A percentile compares a stretch with the other conserved stretches of the same genome.
Evolutionary conservation across 2,113 vertebrate species (phyloP).

Genomic region (Monopterus albus): DNA sequence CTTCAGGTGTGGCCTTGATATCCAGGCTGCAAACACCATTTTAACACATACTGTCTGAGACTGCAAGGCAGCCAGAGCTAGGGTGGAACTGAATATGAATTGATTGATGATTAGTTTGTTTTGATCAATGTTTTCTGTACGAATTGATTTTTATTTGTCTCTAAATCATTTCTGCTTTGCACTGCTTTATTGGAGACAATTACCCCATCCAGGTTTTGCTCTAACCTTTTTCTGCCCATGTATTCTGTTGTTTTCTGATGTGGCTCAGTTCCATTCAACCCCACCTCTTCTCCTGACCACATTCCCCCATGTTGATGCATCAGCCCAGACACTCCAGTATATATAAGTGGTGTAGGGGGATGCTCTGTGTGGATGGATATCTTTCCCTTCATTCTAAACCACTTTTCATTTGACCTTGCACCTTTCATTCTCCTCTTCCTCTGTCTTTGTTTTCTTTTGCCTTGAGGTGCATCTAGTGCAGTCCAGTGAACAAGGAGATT

Average conservation of each 20-base stretch:
- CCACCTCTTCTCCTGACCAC: neutral
- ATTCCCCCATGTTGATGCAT: conserved; percentile 1
- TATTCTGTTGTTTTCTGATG: neutral
- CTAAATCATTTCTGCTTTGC: no score
- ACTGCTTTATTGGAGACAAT: neutral
- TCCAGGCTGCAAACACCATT: conserved; percentile 1
- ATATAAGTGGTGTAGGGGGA: conserved; percentile 1
- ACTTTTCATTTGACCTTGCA: conserved; percentile 52
- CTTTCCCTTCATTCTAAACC: conserved; percentile 45
- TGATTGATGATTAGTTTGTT: conserved; percentile 14
- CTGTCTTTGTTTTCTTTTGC: conserved; percentile 12
- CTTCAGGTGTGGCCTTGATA: conserved; percentile 29
- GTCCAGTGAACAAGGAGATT: conserved; percentile 23
- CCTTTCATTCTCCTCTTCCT: conserved; percentile 31
- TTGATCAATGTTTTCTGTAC: neutral
- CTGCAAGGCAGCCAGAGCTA: neutral
- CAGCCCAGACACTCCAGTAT: no score
- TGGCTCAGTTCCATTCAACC: neutral
- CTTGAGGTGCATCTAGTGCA: conserved; percentile 33
- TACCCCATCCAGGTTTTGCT: no score
- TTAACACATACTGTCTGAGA: neutral
- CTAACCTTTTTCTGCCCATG: neutral
- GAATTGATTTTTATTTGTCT: no score
- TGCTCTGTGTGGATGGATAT: conserved; percentile 47
- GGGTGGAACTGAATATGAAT: neutral